phyloP scores from a whole-genome alignment of 2,113 vertebrate species.

The Pardalotus punctatus region DNA sequence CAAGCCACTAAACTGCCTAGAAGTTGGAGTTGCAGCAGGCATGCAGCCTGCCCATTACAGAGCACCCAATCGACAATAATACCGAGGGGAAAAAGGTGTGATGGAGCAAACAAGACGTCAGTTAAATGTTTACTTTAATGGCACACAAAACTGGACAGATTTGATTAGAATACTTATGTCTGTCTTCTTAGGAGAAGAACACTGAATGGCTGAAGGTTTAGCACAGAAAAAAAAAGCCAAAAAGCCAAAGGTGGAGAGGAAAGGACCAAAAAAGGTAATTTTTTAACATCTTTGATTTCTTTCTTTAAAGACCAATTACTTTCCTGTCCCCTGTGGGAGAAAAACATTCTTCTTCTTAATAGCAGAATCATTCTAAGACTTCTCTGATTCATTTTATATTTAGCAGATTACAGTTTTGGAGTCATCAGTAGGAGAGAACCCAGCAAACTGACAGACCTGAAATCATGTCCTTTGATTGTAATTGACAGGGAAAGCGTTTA shows the following conservation, averaged over 20 bases:
- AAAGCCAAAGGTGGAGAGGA: constrained; percentile 33
- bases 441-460: constrained; percentile 78
- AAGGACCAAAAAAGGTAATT: constrained; percentile 67
- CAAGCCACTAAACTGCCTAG: constrained; percentile 74
- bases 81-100: constrained; percentile 37
- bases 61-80: constrained; percentile 44
- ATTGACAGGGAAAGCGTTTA: constrained; percentile 88
- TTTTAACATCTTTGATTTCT: constrained; percentile 78
- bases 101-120: constrained; percentile 45
- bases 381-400: constrained; percentile 83
- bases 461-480: constrained; percentile 92
- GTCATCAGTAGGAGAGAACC: constrained; percentile 79
- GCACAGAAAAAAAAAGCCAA: not conserved
- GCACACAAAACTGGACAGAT: constrained; percentile 35
- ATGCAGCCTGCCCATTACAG: constrained; percentile 55
- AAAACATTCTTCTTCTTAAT: constrained; percentile 78
- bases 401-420: constrained; percentile 83
- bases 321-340: constrained; percentile 75
- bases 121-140: constrained; percentile 71
- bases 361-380: constrained; percentile 82
- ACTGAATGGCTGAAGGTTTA: constrained; percentile 27
- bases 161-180: constrained; percentile 62
- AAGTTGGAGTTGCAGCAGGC: constrained; percentile 68
- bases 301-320: constrained; percentile 83
- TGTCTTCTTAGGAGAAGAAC: constrained; percentile 51